Percentiles rank a stretch among this genome's conserved stretches.
phyloP scores from a whole-genome alignment of 2,113 vertebrate species.

The Corvus hawaiiensis region DNA sequence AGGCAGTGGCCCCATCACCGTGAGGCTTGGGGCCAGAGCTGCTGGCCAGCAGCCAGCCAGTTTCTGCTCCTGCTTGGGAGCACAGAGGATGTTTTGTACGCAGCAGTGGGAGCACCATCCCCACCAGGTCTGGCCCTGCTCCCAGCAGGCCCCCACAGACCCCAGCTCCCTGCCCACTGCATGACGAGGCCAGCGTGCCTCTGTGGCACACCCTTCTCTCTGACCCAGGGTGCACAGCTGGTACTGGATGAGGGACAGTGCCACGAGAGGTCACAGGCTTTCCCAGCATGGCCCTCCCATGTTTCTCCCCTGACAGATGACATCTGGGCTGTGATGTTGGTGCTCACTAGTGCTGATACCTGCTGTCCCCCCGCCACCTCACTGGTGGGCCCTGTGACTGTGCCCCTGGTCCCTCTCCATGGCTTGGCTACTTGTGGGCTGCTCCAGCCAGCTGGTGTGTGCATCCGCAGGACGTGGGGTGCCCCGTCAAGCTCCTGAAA shows the following conservation, averaged over 20 bases:
- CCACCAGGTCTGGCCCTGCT: neutral
- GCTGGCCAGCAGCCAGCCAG: neutral
- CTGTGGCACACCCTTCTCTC: accelerated
- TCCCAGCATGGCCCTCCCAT: neutral
- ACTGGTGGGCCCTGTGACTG: accelerated
- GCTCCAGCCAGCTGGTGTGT: neutral
- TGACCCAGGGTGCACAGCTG: neutral
- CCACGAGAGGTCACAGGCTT: accelerated
- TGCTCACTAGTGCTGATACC: neutral
- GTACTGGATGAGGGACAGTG: accelerated
- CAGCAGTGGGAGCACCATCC: accelerated
- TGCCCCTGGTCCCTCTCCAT: neutral
- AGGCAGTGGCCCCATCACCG: accelerated
- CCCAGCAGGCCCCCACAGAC: accelerated
- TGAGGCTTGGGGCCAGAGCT: neutral
- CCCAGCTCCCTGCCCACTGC: neutral
- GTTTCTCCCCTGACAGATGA: neutral
- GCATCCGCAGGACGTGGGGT: neutral
- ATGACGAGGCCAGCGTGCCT: accelerated
- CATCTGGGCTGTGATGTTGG: accelerated
- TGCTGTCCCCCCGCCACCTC: accelerated
- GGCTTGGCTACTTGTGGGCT: accelerated
- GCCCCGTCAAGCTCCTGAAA: neutral
- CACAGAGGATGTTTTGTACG: neutral
- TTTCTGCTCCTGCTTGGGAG: neutral